A percentile compares a stretch with the other conserved stretches of the same genome.
phyloP scores from a whole-genome alignment of 2,797 vertebrate species.

The Urocyon cinereoargenteus region DNA sequence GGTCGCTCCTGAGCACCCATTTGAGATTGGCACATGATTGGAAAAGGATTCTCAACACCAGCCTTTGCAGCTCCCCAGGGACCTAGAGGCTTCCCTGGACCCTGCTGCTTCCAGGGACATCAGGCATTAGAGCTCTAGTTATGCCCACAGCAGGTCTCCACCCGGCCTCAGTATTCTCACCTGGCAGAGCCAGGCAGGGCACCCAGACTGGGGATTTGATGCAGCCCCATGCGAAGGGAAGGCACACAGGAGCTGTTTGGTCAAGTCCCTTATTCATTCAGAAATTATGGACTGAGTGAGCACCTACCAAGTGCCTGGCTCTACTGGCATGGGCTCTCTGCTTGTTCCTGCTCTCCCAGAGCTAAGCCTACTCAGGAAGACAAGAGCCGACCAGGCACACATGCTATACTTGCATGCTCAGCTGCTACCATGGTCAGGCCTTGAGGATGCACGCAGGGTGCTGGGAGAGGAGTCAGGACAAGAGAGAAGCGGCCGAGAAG shows the following conservation, averaged over 20 bases:
- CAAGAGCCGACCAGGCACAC: no score
- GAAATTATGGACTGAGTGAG: rapidly evolving
- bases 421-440: rapidly evolving
- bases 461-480: background rate
- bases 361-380: background rate
- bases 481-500: background rate
- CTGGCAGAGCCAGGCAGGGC: background rate
- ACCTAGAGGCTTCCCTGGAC: background rate
- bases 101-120: background rate
- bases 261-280: background rate
- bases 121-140: background rate
- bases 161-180: background rate
- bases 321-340: background rate
- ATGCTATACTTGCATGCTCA: rapidly evolving
- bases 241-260: background rate
- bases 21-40: background rate
- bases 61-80: background rate
- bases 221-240: background rate
- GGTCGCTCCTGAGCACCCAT: no score
- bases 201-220: background rate
- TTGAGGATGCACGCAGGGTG: rapidly evolving
- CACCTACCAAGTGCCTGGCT: background rate
- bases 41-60: background rate
- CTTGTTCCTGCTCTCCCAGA: rapidly evolving
- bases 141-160: background rate